Evolutionary conservation across 2,113 vertebrate species (phyloP).

Genomic region (Perognathus longimembris): DNA sequence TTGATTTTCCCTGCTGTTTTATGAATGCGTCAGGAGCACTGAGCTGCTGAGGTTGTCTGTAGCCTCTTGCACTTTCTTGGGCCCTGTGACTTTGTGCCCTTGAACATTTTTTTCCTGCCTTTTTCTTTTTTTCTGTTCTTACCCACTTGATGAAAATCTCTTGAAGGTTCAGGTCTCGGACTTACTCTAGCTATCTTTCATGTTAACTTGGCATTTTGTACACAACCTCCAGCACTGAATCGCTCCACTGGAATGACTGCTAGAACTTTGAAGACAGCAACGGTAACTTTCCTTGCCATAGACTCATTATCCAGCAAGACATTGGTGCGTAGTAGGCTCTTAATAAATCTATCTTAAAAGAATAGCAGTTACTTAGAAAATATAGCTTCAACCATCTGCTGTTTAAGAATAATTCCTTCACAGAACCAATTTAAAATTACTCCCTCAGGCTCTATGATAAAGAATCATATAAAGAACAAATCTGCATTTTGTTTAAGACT

Average conservation of each 20-base stretch:
- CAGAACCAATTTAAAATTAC: slow-evolving; percentile 65
- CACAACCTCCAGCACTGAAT: background rate
- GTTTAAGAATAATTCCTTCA: slow-evolving; percentile 72
- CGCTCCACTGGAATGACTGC: background rate
- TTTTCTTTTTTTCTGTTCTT: background rate
- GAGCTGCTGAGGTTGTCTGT: background rate
- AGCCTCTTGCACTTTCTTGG: rapidly evolving
- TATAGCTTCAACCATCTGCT: slow-evolving; percentile 62
- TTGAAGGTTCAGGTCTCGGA: background rate
- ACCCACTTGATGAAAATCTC: background rate
- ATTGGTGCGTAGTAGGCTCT: slow-evolving; percentile 48
- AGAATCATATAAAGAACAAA: slow-evolving; percentile 72
- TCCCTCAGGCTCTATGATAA: slow-evolving; percentile 65
- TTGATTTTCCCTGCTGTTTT: background rate
- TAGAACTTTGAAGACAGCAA: background rate
- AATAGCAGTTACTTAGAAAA: slow-evolving; percentile 59
- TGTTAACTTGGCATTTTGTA: background rate
- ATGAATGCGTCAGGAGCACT: background rate
- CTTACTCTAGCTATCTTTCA: background rate
- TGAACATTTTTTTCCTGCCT: no score
- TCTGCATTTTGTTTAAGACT: slow-evolving; percentile 72
- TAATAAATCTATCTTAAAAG: slow-evolving; percentile 55
- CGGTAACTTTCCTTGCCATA: background rate
- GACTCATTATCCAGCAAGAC: background rate
- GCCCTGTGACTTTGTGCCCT: background rate